Base-by-base conservation (phyloP, 2,888 invertebrate genomes). In the Empis stercorea region DNA sequence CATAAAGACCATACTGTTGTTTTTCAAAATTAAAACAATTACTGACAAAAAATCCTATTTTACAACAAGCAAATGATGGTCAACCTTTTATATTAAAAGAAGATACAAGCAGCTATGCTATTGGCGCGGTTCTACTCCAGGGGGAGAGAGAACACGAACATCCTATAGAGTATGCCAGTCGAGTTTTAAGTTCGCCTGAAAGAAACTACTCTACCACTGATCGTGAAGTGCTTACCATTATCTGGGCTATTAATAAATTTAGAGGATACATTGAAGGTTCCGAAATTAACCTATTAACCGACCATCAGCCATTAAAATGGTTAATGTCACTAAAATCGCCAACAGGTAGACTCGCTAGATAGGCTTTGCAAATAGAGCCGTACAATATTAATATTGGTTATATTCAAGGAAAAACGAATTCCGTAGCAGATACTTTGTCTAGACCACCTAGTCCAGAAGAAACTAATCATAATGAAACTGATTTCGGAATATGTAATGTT, bases 241-340 rank as follows among this genome's bases (percentile, higher is more conserved):
- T 54, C 7, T 68, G 56, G 55, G 61, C 62, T 30, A 13, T 4
- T 51, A 66, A 55, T 4, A 68, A 68, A 50, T 71, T 67, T 48
- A 47, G 65, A 20, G 62, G 61, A 1, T 73, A 66, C 48, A 52
- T 73, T 0, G 65, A 68, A 43, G 61, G 63, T 1, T 43, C 57
- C 1, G 48, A 51, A 32, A 16, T 51, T 7, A 40, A 16, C 14
- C 38, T 72, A 0, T 50, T 61, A 5, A 70, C 68, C 0, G 73
- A 73, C 48, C 73, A 72, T 47, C 63, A 68, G 48, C 65, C 71
- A 0, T 54, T 74, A 17, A 65, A 67, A 59, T 73, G 69, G 67
- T 49, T 74, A 10, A 50, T 65, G 51, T 53, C 57, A 0, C 30
- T 68, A 4, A 66, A 66, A 48, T 58, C 67, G 15, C 63, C 64